Conservation (phyloP, 2,797 vertebrate species). For the Darevskia mixta region DNA sequence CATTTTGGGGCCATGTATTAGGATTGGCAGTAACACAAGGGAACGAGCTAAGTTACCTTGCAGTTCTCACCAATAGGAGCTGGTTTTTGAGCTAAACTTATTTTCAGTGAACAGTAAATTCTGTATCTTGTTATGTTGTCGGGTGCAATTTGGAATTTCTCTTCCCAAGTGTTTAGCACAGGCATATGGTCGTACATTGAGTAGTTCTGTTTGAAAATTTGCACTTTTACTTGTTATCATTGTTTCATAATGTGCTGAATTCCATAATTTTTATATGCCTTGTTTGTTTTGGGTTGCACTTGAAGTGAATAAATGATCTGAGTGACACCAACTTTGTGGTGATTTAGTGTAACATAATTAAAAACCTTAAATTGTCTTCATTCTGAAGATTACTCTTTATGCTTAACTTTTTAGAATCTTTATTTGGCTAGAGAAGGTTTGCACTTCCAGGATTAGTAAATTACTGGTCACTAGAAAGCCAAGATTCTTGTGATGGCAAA, state of each 20-base stretch:
- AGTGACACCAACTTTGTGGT: conserved; percentile 36
- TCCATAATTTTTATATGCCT: conserved; percentile 19
- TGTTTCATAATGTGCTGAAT: not conserved
- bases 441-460: conserved; percentile 45
- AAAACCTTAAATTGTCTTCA: conserved; percentile 61
- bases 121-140: not conserved
- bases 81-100: not conserved
- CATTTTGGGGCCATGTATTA: not conserved
- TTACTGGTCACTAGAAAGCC: conserved; percentile 39
- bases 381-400: conserved; percentile 43
- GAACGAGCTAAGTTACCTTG: not conserved
- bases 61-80: not conserved
- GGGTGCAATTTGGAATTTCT: not conserved
- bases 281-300: conserved; percentile 26
- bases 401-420: not conserved
- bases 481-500: not conserved
- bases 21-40: not conserved
- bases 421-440: not conserved
- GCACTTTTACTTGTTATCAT: not conserved
- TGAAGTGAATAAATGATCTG: conserved; percentile 46
- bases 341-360: conserved; percentile 52
- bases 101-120: not conserved
- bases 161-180: not conserved
- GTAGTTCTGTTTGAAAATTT: not conserved
- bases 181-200: too few relatives aligned